Evolutionary conservation across 2,797 vertebrate genomes (phyloP).

Genomic region (Eulemur coronatus): DNA sequence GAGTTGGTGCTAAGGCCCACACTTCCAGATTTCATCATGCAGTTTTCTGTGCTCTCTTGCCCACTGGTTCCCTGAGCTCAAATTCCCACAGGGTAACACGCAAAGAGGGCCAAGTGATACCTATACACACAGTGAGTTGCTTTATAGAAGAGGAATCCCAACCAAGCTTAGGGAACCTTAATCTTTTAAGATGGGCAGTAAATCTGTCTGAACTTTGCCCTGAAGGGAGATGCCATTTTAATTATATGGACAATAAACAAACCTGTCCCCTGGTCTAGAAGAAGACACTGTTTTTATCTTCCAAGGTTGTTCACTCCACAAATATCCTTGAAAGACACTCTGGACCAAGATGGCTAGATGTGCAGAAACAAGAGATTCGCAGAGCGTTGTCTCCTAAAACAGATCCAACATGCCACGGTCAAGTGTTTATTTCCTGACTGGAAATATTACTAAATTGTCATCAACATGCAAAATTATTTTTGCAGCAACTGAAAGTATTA

Average conservation of each 20-base stretch:
- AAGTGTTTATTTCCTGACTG: neutral
- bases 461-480: neutral
- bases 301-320: neutral
- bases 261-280: neutral
- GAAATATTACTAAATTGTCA: neutral
- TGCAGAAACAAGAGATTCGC: neutral
- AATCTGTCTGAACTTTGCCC: neutral
- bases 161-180: neutral
- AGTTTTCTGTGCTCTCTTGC: neutral
- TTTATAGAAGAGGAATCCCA: neutral
- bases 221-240: neutral
- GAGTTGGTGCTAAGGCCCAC: neutral
- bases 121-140: neutral
- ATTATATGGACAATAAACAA: neutral
- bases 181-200: neutral
- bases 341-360: neutral
- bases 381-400: neutral
- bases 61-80: neutral
- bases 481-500: neutral
- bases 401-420: neutral
- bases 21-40: neutral
- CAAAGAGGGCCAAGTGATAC: neutral
- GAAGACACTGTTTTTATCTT: neutral
- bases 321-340: neutral
- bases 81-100: neutral